A percentile compares a stretch with the other conserved stretches of the same genome.
Evolutionary conservation across 2,113 vertebrate species (phyloP).

Genomic region (Acrocephalus arundinaceus): DNA sequence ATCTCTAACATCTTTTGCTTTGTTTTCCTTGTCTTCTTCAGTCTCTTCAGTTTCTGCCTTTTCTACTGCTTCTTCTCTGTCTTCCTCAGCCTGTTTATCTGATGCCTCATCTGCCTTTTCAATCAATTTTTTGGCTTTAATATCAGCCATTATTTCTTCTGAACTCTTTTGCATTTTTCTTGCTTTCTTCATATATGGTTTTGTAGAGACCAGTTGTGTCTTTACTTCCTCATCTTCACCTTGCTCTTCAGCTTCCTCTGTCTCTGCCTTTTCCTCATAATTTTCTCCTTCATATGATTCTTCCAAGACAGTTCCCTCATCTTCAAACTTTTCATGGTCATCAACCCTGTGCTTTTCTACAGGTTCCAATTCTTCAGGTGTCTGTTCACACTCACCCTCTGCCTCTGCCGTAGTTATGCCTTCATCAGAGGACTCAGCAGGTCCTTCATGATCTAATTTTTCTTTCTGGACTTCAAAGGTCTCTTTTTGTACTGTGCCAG

Average conservation of each 20-base stretch:
- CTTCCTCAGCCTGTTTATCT: slow-evolving; percentile 69
- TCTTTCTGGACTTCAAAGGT: slow-evolving; percentile 80
- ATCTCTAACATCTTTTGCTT: slow-evolving; percentile 66
- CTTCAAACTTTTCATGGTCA: slow-evolving; percentile 87
- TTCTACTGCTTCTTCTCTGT: slow-evolving; percentile 59
- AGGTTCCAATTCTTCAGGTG: slow-evolving; percentile 82
- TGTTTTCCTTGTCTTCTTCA: slow-evolving; percentile 66
- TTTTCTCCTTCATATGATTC: slow-evolving; percentile 86
- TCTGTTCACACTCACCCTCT: slow-evolving; percentile 85
- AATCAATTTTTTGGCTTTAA: slow-evolving; percentile 15
- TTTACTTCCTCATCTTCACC: slow-evolving; percentile 68
- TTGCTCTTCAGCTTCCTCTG: slow-evolving; percentile 84
- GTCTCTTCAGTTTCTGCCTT: not conserved
- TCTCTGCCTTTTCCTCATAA: slow-evolving; percentile 90
- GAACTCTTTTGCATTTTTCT: slow-evolving; percentile 21
- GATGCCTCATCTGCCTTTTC: slow-evolving; percentile 65
- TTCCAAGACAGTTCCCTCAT: slow-evolving; percentile 89
- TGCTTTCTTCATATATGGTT: slow-evolving; percentile 25
- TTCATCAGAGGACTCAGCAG: slow-evolving; percentile 86
- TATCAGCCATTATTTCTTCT: slow-evolving; percentile 56
- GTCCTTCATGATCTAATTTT: slow-evolving; percentile 75
- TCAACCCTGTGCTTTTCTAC: slow-evolving; percentile 77
- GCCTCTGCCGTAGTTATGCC: slow-evolving; percentile 89
- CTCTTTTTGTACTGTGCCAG: slow-evolving; percentile 71
- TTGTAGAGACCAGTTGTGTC: slow-evolving; percentile 22